phyloP scores from a whole-genome alignment of 2,888 invertebrate species.

The Strigamia crassipes region DNA sequence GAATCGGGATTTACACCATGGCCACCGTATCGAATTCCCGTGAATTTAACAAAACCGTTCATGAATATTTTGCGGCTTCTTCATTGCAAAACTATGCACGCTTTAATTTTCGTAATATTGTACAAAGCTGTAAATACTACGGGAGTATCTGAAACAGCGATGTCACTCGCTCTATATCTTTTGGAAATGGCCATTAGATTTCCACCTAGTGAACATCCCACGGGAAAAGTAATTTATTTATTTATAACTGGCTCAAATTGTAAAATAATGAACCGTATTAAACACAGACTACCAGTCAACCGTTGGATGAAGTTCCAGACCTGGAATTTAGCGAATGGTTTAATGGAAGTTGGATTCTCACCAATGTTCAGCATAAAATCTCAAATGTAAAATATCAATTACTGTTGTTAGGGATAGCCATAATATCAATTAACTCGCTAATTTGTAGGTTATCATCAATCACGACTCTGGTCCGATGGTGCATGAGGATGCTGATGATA shows the following conservation, averaged over 20 bases:
- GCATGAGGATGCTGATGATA: slow-evolving; percentile 46
- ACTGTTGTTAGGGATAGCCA: background rate
- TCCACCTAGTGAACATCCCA: slow-evolving; percentile 52
- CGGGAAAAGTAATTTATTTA: slow-evolving; percentile 50
- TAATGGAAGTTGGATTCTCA: slow-evolving; percentile 54
- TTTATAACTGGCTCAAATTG: background rate
- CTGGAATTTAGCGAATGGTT: slow-evolving; percentile 59
- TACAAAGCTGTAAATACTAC: slow-evolving; percentile 78
- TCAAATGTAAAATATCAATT: slow-evolving; percentile 46
- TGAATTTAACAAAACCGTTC: slow-evolving; percentile 68
- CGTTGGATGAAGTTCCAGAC: slow-evolving; percentile 55
- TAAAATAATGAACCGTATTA: background rate
- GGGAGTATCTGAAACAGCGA: slow-evolving; percentile 81
- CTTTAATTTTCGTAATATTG: slow-evolving; percentile 77
- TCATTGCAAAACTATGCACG: slow-evolving; percentile 65
- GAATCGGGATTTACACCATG: slow-evolving; percentile 64
- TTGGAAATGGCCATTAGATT: slow-evolving; percentile 77
- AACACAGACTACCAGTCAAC: slow-evolving; percentile 45
- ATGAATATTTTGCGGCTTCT: slow-evolving; percentile 70
- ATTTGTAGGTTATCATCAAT: slow-evolving; percentile 7
- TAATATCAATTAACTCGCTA: background rate
- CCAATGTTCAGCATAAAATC: slow-evolving; percentile 50
- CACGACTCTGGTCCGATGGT: slow-evolving; percentile 13
- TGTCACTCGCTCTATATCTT: slow-evolving; percentile 83
- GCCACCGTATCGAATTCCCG: slow-evolving; percentile 80